Evolutionary conservation across 1,140 invertebrate species (phyloP), one percentile per base, ranked within the genome.

Genomic region (Rhizoglyphus robini): DNA sequence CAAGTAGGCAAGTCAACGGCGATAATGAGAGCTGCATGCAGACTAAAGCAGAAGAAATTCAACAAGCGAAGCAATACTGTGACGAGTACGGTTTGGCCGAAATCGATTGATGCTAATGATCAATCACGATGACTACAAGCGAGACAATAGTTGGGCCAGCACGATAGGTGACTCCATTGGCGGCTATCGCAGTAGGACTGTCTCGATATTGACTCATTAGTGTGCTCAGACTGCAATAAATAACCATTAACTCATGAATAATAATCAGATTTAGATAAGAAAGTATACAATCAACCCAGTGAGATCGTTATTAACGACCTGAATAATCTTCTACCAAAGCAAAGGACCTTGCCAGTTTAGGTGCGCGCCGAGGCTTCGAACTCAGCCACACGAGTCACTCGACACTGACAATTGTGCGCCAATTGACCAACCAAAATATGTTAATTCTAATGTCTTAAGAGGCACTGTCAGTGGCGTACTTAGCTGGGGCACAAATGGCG

Each of bases 211-310:
- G n/a, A n/a, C n/a, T n/a, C n/a, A n/a, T n/a, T n/a, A n/a, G n/a
- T n/a, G n/a, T n/a, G n/a, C n/a, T n/a, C n/a, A n/a, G 36, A 18
- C 20, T 5, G 51, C 51, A 54, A 54, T 54, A 54, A 54, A 54
- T 54, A 54, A 54, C 51, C 51, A 54, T 54, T 54, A 54, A 32
- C 51, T 54, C 51, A 54, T 54, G 51, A 54, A 54, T 54, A 54
- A 54, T 54, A 54, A 54, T 54, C 8, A 54, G 51, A 54, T 54
- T 54, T 20, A 5, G 51, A 54, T 54, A 54, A 54, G 51, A 54
- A 5, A 46, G 23, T 46, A 46, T 23, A 46, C 41, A 46, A 23
- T 46, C 41, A 46, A 23, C 15, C 41, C 15, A 46, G 41, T 23
- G 41, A 46, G 41, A 54, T 20, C 8, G 51, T 54, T 54, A 54